Conservation (phyloP, 2,113 vertebrate species). For the Poeciliopsis retropinna region DNA sequence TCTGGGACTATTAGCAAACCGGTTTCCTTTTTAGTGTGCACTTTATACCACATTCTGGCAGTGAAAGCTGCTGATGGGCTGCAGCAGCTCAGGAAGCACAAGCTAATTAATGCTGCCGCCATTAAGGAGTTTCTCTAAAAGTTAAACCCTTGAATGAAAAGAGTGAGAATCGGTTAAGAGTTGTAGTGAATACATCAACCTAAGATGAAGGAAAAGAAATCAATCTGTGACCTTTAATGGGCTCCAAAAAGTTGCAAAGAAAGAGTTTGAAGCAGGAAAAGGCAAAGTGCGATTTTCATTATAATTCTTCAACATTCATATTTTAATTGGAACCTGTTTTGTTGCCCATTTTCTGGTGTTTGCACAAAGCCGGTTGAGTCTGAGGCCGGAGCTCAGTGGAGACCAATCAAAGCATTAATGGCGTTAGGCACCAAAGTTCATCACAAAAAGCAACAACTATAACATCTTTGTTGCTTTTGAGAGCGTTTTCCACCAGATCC, state of each 20-base stretch:
- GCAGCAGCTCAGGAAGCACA: constrained; percentile 46
- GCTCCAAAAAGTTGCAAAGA: constrained; percentile 6
- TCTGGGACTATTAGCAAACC: constrained; percentile 30
- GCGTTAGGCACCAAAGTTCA: constrained; percentile 55
- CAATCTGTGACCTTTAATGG: constrained; percentile 11
- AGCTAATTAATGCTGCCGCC: constrained; percentile 40
- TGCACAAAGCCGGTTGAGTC: constrained; percentile 40
- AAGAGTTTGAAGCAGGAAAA: constrained; percentile 25
- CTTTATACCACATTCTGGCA: constrained; percentile 22
- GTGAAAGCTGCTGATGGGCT: constrained; percentile 34
- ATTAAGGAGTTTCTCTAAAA: constrained; percentile 31
- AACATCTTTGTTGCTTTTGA: constrained; percentile 21
- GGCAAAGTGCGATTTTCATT: constrained; percentile 18
- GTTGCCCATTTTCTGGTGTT: constrained; percentile 57
- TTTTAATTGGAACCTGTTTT: constrained; percentile 49
- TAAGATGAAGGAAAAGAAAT: constrained; percentile 39
- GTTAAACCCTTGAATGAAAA: constrained; percentile 39
- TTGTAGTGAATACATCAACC: constrained; percentile 42
- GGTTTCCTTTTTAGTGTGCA: constrained; percentile 35
- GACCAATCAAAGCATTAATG: constrained; percentile 50
- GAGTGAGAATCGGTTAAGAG: constrained; percentile 33
- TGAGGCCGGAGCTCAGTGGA: constrained; percentile 41
- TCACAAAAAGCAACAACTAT: constrained; percentile 31
- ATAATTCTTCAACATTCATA: constrained; percentile 26
- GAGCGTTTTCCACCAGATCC: constrained; percentile 30